Evolutionary conservation across 2,113 vertebrate genomes (phyloP), one percentile per base, ranked within the genome.

Genomic region (Oreotrochilus melanogaster): DNA sequence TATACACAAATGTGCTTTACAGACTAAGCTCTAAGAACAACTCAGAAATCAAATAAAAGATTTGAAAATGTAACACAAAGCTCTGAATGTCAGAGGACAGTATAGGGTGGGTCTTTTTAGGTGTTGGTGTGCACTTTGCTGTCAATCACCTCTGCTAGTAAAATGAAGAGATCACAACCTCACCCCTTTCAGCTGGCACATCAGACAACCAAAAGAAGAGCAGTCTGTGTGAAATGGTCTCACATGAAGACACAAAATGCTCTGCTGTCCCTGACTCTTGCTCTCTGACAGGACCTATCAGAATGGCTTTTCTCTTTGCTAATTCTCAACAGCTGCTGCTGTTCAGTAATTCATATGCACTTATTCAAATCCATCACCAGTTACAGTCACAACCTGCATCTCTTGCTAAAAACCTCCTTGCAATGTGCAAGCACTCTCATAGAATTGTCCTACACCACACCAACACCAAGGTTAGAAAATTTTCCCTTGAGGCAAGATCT

Each of bases 151-250:
- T 91, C 79, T 84, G 43, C 56, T 47, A 78, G 33, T 25, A 47
- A 67, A 94, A 80, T 18, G 48, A 74, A 92, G 73, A 53, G 66
- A 93, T 91, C 72, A 89, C 42, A 83, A 61, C 66, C 76, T 95
- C 57, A 42, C 17, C 43, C 28, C 42, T 88, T 82, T 78, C 87
- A 86, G 72, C 86, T 21, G 10, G 47, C 79, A 86, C 60, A 90
- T 88, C 72, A 74, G 56, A 93, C 82, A 67, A 83, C 31, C 2
- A 3, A 74, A 73, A 47, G 74, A 92, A 85, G 58, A 83, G 28
- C 48, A 66, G 33, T 33, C 50, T 69, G 54, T 3, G 2, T 58
- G 62, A 86, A 93, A 79, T 30, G 21, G 23, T 79, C 42, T 88
- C 53, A 65, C 31, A 39, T 18, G 42, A 88, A 83, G 88, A 62